These are phyloP conservation scores for Thinocorus orbignyianus DNA, from an alignment of 2,113 vertebrate species.

Conservation along the genomic window DNA sequence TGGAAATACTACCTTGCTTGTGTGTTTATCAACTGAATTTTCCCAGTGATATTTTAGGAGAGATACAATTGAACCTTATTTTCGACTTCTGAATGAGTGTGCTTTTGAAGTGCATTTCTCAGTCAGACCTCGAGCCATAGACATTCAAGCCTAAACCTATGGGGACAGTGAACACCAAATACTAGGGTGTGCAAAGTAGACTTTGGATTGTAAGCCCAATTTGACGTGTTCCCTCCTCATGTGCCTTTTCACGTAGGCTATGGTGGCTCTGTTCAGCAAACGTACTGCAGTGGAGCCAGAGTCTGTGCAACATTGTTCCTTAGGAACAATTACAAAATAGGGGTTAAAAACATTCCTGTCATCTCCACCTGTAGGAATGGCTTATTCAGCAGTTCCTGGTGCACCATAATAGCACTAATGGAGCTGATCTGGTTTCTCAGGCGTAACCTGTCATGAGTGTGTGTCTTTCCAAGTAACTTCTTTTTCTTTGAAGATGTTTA, in stretches of 20 bases:
- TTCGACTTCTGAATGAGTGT: neutral
- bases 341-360: conserved; percentile 20
- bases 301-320: neutral
- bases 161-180: neutral
- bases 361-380: conserved; percentile 22
- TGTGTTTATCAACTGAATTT: neutral
- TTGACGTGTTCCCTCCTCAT: neutral
- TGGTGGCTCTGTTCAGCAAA: neutral
- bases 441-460: conserved; percentile 25
- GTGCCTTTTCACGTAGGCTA: neutral
- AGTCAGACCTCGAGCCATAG: neutral
- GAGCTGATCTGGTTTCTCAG: conserved; percentile 54
- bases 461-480: neutral
- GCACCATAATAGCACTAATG: neutral
- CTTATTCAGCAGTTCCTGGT: conserved; percentile 50
- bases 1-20: neutral
- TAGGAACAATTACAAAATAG: conserved; percentile 24
- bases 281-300: neutral
- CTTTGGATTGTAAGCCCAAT: neutral
- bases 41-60: neutral
- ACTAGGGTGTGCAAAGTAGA: neutral
- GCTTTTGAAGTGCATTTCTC: neutral
- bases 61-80: neutral
- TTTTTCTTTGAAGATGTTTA: neutral
- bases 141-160: neutral